Percentiles rank a stretch among this genome's conserved stretches.
Evolutionary conservation across 2,888 invertebrate species (phyloP).

Genomic region (Schizotus pectinicornis): DNA sequence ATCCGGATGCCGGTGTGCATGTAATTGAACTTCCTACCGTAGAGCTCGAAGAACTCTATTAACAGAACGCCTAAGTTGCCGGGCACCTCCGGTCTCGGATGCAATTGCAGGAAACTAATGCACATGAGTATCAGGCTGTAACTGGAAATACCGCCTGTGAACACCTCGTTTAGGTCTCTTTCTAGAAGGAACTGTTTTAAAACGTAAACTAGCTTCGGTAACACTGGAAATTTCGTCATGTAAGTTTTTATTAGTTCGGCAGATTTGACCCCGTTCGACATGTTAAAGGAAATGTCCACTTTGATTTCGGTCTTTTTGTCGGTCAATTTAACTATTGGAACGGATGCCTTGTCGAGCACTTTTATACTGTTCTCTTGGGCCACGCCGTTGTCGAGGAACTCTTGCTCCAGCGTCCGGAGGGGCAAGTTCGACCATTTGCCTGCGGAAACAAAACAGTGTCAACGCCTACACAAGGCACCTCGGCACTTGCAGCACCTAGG

Average conservation of each 20-base stretch:
- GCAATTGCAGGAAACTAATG: conserved; percentile 94
- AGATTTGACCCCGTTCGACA: conserved; percentile 96
- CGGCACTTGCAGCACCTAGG: too few relatives aligned
- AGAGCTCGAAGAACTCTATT: conserved; percentile 97
- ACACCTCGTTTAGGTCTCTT: conserved; percentile 98
- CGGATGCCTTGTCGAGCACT: conserved; percentile 97
- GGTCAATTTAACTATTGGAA: conserved; percentile 97
- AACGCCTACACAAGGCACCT: too few relatives aligned
- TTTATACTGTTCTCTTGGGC: conserved; percentile 90
- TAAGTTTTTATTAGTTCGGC: conserved; percentile 94
- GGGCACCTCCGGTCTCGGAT: conserved; percentile 77
- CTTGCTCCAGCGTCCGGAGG: conserved; percentile 88
- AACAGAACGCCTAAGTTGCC: conserved; percentile 90
- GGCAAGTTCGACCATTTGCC: conserved; percentile 92
- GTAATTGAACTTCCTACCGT: conserved; percentile 96
- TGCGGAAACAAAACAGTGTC: conserved; percentile 43
- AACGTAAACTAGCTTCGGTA: conserved; percentile 94
- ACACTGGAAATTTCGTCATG: conserved; percentile 85
- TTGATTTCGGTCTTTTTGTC: conserved; percentile 86
- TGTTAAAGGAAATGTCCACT: conserved; percentile 99
- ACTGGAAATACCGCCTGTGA: conserved; percentile 98
- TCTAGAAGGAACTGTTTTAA: conserved; percentile 98
- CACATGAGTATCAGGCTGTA: conserved; percentile 98
- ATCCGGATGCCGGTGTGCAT: conserved; percentile 93
- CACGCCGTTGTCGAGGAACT: conserved; percentile 86